Evolutionary conservation across 2,113 vertebrate genomes (phyloP).

Genomic region (Stercorarius parasiticus): DNA sequence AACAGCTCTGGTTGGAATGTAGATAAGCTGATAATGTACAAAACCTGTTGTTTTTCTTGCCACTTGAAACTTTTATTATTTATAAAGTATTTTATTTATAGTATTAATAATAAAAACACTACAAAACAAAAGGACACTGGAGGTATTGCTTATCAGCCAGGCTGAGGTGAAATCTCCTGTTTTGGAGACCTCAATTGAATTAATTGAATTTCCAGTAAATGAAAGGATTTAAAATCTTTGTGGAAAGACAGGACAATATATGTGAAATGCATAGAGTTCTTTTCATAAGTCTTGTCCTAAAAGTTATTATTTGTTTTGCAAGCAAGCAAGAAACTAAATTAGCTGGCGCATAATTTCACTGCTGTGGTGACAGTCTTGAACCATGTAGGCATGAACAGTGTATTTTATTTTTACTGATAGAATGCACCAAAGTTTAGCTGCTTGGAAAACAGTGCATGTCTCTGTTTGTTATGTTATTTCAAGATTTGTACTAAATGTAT

Average conservation of each 20-base stretch:
- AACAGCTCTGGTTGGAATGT: background rate
- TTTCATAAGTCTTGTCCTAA: background rate
- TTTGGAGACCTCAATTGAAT: background rate
- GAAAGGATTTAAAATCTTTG: background rate
- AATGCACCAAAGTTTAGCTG: background rate
- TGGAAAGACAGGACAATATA: background rate
- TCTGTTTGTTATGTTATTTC: background rate
- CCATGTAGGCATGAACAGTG: background rate
- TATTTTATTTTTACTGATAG: background rate
- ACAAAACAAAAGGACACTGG: background rate
- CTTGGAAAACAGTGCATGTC: background rate
- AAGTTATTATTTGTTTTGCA: background rate
- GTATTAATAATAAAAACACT: background rate
- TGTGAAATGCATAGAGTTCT: background rate
- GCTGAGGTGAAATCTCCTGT: background rate
- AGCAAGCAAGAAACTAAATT: background rate
- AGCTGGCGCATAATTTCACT: background rate
- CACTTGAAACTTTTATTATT: background rate
- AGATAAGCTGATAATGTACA: background rate
- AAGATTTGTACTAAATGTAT: background rate
- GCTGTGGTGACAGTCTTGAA: background rate
- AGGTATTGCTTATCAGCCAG: background rate
- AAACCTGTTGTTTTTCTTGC: background rate
- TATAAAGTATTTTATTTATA: no score
- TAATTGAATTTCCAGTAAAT: background rate